Percentiles rank a stretch among this genome's conserved stretches.
phyloP scores from a whole-genome alignment of 1,140 invertebrate genomes.

The Maconellicoccus hirsutus region DNA sequence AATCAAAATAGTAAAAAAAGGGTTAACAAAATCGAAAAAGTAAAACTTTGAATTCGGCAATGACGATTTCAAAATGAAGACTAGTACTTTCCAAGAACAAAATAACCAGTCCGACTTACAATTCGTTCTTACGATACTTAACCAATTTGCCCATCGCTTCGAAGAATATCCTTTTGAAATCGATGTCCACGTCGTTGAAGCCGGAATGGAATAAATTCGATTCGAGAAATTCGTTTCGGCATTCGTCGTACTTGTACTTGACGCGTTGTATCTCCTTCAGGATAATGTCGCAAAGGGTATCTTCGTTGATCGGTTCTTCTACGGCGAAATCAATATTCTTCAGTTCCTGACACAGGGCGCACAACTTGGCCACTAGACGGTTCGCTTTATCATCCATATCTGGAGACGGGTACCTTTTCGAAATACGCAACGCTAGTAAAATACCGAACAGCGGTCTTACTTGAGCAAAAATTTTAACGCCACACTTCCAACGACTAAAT shows the following conservation, averaged over 20 bases:
- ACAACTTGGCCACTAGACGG: not conserved
- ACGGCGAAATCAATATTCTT: constrained; percentile 3
- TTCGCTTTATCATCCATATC: not conserved
- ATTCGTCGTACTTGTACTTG: not conserved
- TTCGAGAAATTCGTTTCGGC: not conserved
- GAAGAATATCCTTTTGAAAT: constrained; percentile 9
- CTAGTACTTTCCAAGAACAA: too few species aligned
- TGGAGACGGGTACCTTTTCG: too few species aligned
- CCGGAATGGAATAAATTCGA: not conserved
- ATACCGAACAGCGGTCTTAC: too few species aligned
- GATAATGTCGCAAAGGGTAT: not conserved
- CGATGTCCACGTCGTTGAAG: not conserved
- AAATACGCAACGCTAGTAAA: too few species aligned
- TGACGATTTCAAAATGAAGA: too few species aligned
- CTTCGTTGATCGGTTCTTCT: not conserved
- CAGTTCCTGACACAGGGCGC: not conserved
- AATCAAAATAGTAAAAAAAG: too few species aligned
- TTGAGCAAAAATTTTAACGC: too few species aligned
- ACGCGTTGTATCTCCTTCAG: not conserved
- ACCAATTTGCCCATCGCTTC: not conserved
- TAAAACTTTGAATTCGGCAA: too few species aligned
- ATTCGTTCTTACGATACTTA: not conserved
- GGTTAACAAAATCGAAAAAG: too few species aligned
- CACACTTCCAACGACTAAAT: too few species aligned
- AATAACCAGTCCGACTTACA: too few species aligned